Evolutionary conservation across 2,888 invertebrate genomes (phyloP), one percentile per base, ranked within the genome.

Genomic region (Papilio gigon): DNA sequence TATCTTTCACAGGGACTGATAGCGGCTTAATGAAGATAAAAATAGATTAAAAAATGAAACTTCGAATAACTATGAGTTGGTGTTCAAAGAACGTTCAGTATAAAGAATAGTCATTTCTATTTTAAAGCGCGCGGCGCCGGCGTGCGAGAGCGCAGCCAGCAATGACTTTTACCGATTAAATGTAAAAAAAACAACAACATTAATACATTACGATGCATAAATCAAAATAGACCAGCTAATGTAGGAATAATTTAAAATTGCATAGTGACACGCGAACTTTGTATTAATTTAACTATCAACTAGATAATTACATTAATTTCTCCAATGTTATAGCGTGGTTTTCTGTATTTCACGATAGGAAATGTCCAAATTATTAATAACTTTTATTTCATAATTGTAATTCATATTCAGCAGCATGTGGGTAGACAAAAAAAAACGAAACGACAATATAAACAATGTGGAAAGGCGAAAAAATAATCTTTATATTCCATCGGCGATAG

Each of bases 21-120:
- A 82, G 79, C 80, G 80, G 78, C 80, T 79, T 63, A 79, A 80
- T 78, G 82, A 84, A 84, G 85, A 82, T 82, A 76, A 76, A 79
- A 82, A 80, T 79, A 66, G 59, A 59, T 66, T 58, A 58, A 69
- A 67, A 62, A 58, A n/a, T n/a, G n/a, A n/a, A 42, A 33, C 27
- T 37, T 30, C 30, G 4, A 44, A 56, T 56, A 30, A 56, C 25
- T 40, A 20, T 17, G 12, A 27, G 20, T 30, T 40, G 12, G 33
- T 42, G 58, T 65, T 25, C 33, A 65, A 30, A 44, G 17, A 17
- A 62, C n/a, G 44, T 42, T 44, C 44, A 20, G 30, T 40, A 30
- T 33, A 65, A 65, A 61, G 40, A 67, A 50, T 60, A 47, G 47
- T 35, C 50, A 47, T 50, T 30, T 58, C 60, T 37, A 50, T 67